These are phyloP conservation scores for Hexactinellida sp. DNA, from an alignment of 37 sponge, comb jelly and placozoan genomes.

Conservation along the genomic window DNA sequence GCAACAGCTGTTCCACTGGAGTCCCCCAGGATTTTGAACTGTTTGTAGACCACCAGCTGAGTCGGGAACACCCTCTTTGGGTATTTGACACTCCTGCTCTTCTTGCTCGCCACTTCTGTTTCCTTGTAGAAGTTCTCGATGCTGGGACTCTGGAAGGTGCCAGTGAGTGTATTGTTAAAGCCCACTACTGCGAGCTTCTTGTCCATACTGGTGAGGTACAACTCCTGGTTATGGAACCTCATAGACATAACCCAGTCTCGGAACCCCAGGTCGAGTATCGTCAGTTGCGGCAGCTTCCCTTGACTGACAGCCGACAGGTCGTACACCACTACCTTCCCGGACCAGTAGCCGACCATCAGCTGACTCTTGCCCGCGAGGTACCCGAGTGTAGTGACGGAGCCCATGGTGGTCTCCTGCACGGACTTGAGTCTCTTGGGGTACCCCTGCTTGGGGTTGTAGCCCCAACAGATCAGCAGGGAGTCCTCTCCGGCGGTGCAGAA, in stretches of 20 bases:
- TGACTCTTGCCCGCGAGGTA: background rate
- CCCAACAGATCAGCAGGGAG: slow-evolving; percentile 1
- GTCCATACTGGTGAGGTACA: background rate
- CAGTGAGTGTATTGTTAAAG: background rate
- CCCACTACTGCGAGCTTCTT: background rate
- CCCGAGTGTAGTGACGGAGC: background rate
- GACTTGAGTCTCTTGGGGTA: background rate
- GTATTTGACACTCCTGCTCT: background rate
- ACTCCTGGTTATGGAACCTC: background rate
- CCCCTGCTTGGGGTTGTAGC: background rate
- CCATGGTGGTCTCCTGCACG: background rate
- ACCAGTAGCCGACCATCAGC: slow-evolving; percentile 3
- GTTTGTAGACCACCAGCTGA: background rate
- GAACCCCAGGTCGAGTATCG: background rate
- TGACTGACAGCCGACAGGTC: background rate
- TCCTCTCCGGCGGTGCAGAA: slow-evolving; percentile 13
- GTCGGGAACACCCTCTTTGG: slow-evolving; percentile 2
- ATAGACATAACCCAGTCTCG: background rate
- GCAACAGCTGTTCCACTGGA: background rate
- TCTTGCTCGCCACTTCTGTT: background rate
- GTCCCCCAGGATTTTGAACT: background rate
- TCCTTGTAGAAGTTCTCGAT: background rate
- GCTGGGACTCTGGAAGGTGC: background rate
- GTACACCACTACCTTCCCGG: background rate
- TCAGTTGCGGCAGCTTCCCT: background rate